These are phyloP conservation scores for Bruchidius siliquastri DNA, from an alignment of 2,888 invertebrate species.

Conservation along the genomic window DNA sequence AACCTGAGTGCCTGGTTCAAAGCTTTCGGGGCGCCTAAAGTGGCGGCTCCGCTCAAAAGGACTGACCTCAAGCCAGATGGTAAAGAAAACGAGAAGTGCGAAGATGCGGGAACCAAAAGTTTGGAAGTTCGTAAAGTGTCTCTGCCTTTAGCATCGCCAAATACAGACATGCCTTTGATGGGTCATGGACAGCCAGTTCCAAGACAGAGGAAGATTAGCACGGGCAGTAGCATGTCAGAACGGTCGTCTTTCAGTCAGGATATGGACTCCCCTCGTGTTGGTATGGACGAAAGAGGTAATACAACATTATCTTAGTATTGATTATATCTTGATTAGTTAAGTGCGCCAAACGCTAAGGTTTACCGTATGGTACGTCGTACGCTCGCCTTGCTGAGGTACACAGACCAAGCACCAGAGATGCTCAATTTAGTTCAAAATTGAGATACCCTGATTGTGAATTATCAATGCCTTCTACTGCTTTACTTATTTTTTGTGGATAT, in stretches of 20 bases:
- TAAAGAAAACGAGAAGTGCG: constrained; percentile 42
- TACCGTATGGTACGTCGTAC: too few species aligned
- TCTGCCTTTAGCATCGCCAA: constrained; percentile 36
- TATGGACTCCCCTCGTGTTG: constrained; percentile 65
- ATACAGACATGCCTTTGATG: constrained; percentile 44
- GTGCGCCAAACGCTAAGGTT: too few species aligned
- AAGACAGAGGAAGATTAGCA: constrained; percentile 68
- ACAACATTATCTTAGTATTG: too few species aligned
- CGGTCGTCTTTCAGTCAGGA: constrained; percentile 75
- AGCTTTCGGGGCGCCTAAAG: constrained; percentile 84
- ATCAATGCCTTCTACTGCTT: too few species aligned
- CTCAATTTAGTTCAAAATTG: too few species aligned
- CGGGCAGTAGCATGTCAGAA: constrained; percentile 75
- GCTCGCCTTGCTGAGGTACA: too few species aligned
- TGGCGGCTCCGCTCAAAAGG: constrained; percentile 57
- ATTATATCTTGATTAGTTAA: too few species aligned
- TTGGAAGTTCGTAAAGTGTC: constrained; percentile 36
- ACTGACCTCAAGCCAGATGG: constrained; percentile 50
- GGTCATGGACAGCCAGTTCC: constrained; percentile 42
- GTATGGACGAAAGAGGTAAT: constrained; percentile 53
- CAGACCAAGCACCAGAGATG: too few species aligned
- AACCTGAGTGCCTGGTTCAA: constrained; percentile 90
- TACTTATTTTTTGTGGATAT: too few species aligned
- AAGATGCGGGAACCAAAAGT: constrained; percentile 39
- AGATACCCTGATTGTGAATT: too few species aligned